Evolutionary conservation across 2,888 invertebrate genomes (phyloP), one percentile per base, ranked within the genome.

Genomic region (Eilema griseolum): DNA sequence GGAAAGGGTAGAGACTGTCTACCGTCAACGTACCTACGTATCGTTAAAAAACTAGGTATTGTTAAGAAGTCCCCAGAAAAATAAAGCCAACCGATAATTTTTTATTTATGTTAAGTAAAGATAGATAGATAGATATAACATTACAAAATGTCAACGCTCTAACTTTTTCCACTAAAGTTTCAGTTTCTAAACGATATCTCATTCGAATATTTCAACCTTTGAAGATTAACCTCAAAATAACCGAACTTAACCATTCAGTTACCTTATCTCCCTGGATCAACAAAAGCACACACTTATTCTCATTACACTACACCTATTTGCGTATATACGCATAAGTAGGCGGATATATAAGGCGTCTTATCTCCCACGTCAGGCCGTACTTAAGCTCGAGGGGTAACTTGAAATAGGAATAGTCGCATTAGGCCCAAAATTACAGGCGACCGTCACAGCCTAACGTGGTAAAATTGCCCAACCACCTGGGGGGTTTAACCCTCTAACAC

Each of bases 361-460:
- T 94, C 94, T 93, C 87, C 74, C 85, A 86, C 88, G 90, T 87
- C 94, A 93, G 92, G 90, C 92, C 89, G 89, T 90, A 89, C 92
- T 94, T 93, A 93, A 93, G 90, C 90, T 86, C 85, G 88, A 89
- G 92, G 92, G 94, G 94, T 92, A 90, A 88, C 91, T 94, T 91
- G 90, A 94, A 95, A 95, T 95, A 95, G 95, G 93, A 94, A 94
- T 95, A 93, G 95, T 92, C 93, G 94, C 94, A 95, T 95, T 95
- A 95, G 94, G 92, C 90, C 92, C 94, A 91, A 93, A 95, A 95
- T 95, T 95, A 94, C 94, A 93, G 94, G 92, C 93, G 93, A 93
- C 94, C 94, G 94, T 94, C 94, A 91, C 92, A 89, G 92, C 91
- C 94, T 93, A 94, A 94, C 94, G 93, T 94, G 95, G 94, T 94